phyloP scores from a whole-genome alignment of 1,140 invertebrate species.

The Lepidurus apus region DNA sequence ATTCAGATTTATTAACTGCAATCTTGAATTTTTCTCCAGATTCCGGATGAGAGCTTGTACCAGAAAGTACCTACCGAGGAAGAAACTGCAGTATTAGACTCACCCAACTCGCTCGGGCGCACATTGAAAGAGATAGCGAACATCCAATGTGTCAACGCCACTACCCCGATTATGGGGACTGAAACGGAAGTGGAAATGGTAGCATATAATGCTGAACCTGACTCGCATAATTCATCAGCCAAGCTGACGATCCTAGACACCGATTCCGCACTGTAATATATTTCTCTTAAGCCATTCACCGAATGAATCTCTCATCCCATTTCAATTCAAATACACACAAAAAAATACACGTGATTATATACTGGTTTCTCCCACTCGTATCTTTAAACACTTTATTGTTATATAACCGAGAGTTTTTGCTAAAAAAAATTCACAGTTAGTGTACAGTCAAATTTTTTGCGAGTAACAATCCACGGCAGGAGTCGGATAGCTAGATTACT shows the following conservation, averaged over 20 bases:
- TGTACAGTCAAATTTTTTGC: neutral
- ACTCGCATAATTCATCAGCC: neutral
- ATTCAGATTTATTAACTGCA: neutral
- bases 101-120: neutral
- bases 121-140: neutral
- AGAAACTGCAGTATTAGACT: neutral
- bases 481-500: neutral
- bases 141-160: neutral
- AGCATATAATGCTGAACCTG: neutral
- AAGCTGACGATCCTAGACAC: neutral
- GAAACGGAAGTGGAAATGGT: neutral
- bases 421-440: neutral
- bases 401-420: neutral
- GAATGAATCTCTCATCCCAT: neutral
- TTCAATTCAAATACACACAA: neutral
- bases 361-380: neutral
- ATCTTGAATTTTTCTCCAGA: neutral
- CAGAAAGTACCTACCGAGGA: neutral
- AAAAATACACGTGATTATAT: slow-evolving; percentile 11
- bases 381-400: neutral
- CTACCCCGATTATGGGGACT: neutral
- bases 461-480: neutral
- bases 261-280: neutral
- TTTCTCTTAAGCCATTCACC: neutral
- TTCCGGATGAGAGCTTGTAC: neutral